These are phyloP conservation scores for Scaptodrosophila latifasciaeformis DNA, from an alignment of 2,888 invertebrate species.

Conservation along the genomic window DNA sequence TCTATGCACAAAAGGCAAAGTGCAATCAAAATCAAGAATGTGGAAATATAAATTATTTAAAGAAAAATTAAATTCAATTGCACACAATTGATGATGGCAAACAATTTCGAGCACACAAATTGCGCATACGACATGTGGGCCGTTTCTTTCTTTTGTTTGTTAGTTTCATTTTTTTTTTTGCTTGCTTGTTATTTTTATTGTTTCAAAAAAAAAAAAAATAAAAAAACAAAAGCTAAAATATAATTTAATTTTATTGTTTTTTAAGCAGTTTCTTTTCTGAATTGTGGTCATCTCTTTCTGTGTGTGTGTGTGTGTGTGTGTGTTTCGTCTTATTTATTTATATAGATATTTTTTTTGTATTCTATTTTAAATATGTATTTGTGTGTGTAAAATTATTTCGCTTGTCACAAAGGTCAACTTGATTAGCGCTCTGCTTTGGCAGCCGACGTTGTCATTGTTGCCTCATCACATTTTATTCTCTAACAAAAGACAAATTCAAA, in stretches of 20 bases:
- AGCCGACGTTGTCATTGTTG: neutral
- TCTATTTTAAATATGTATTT: no score
- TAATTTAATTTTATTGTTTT: slow-evolving; percentile 6
- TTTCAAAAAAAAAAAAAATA: neutral
- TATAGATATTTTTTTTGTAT: no score
- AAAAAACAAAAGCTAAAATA: neutral
- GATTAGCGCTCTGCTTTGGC: slow-evolving; percentile 42
- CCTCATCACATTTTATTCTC: neutral
- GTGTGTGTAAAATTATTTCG: no score
- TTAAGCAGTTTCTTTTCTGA: neutral
- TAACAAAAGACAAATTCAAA: no score
- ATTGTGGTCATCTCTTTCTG: neutral
- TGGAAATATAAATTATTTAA: slow-evolving; percentile 9
- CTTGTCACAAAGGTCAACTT: slow-evolving; percentile 55
- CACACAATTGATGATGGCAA: slow-evolving; percentile 57
- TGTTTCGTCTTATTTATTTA: neutral
- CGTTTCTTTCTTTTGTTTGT: neutral
- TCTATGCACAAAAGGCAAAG: slow-evolving; percentile 56
- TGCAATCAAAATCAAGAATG: slow-evolving; percentile 66
- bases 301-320: neutral
- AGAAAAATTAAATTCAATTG: slow-evolving; percentile 67
- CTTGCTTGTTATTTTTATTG: neutral
- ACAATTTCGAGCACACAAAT: slow-evolving; percentile 2
- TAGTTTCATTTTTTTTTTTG: neutral
- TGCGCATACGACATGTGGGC: slow-evolving; percentile 27